phyloP scores from a whole-genome alignment of 2,113 vertebrate species.

The Anarrhichthys ocellatus region DNA sequence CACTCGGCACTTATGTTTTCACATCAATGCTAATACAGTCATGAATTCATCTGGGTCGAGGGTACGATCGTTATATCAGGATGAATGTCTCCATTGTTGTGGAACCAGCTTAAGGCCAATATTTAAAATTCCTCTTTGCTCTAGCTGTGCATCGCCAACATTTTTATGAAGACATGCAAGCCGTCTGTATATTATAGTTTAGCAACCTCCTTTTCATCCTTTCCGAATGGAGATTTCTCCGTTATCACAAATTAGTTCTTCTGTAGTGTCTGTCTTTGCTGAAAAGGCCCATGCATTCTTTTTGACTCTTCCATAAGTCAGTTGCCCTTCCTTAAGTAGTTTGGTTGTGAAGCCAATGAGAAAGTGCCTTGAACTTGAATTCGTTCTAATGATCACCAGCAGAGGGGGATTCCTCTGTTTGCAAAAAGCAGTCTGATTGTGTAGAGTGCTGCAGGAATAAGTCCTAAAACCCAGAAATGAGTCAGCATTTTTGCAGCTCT shows the following conservation, averaged over 20 bases:
- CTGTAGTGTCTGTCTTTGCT: background rate
- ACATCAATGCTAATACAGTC: background rate
- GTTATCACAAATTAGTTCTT: background rate
- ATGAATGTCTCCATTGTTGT: slow-evolving; percentile 30
- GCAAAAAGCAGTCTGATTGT: background rate
- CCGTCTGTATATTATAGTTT: background rate
- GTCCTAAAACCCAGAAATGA: background rate
- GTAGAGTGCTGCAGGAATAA: background rate
- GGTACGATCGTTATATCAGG: background rate
- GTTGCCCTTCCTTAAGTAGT: background rate
- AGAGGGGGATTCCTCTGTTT: background rate
- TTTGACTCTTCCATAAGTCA: background rate
- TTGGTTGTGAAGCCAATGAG: background rate
- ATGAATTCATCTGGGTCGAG: background rate
- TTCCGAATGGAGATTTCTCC: background rate
- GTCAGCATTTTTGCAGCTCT: too few relatives aligned
- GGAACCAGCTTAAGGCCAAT: background rate
- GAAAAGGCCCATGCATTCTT: background rate
- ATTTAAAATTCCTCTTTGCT: slow-evolving; percentile 2
- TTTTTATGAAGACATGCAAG: background rate
- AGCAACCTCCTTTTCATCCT: background rate
- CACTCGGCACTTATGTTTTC: background rate
- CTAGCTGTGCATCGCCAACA: slow-evolving; percentile 5
- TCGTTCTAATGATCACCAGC: background rate
- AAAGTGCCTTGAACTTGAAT: background rate